phyloP scores from a whole-genome alignment of 2,797 vertebrate species.

The Buceros bicornis region DNA sequence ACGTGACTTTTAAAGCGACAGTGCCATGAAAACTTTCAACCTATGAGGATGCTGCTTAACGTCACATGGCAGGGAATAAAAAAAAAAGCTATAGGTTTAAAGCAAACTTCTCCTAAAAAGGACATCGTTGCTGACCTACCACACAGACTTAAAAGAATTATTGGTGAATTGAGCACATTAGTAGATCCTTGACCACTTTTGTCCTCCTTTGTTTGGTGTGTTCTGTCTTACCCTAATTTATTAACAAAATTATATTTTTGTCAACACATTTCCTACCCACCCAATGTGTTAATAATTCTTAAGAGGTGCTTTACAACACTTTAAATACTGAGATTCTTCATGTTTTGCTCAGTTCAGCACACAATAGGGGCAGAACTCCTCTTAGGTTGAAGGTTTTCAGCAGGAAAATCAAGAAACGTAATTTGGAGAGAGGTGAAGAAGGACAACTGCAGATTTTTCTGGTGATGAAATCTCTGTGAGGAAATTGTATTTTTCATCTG shows the following conservation, averaged over 20 bases:
- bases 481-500: not conserved
- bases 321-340: not conserved
- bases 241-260: not conserved
- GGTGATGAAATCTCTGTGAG: not conserved
- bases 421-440: not conserved
- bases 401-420: not conserved
- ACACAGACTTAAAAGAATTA: not conserved
- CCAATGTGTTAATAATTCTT: not conserved
- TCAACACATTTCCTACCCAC: accelerated
- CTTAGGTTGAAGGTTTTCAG: not conserved
- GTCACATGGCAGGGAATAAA: too few species aligned
- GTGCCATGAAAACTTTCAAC: too few species aligned
- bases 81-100: too few species aligned
- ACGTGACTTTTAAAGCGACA: too few species aligned
- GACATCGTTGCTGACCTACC: too few species aligned
- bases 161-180: not conserved
- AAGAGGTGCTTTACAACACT: not conserved
- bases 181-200: not conserved
- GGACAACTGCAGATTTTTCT: not conserved
- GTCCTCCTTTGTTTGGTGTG: not conserved
- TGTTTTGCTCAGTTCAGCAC: not conserved
- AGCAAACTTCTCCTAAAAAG: too few species aligned
- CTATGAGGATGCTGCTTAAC: too few species aligned
- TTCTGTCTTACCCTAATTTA: not conserved
- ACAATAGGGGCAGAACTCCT: not conserved